Conservation (phyloP, 2,113 vertebrate species). For the Crotalus tigris region DNA sequence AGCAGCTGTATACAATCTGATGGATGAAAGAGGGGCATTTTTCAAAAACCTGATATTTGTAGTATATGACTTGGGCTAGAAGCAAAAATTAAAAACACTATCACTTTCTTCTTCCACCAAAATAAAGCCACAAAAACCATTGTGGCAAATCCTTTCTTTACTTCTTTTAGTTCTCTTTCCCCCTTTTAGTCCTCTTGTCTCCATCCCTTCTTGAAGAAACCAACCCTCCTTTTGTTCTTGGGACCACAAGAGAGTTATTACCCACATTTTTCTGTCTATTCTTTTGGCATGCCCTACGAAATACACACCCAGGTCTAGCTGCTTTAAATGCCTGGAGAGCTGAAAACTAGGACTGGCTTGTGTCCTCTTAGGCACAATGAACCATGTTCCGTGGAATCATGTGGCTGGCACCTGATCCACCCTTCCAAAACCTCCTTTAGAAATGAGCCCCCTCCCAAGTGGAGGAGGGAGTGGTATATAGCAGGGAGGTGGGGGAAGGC, state of each 20-base stretch:
- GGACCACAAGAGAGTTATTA: no score
- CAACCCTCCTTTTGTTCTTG: background rate
- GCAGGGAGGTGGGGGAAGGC: background rate
- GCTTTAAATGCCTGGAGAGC: background rate
- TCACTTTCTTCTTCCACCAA: background rate
- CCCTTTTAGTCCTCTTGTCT: no score
- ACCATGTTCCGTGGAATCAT: conserved; percentile 24
- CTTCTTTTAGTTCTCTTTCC: background rate
- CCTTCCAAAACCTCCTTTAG: background rate
- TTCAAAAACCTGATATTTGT: background rate
- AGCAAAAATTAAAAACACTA: background rate
- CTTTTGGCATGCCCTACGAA: background rate
- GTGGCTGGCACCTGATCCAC: conserved; percentile 49
- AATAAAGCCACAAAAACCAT: background rate
- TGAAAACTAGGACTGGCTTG: background rate
- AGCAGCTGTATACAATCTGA: background rate
- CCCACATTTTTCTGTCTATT: background rate
- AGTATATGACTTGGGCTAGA: background rate
- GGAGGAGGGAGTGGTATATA: background rate
- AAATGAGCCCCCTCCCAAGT: background rate
- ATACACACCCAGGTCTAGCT: background rate
- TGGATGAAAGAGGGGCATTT: background rate
- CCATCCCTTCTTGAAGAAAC: background rate
- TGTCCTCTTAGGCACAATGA: no score
- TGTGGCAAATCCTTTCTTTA: background rate